Percentiles rank a stretch among this genome's conserved stretches.
Evolutionary conservation across 2,797 vertebrate genomes (phyloP).

Genomic region (Aplochiton taeniatus): DNA sequence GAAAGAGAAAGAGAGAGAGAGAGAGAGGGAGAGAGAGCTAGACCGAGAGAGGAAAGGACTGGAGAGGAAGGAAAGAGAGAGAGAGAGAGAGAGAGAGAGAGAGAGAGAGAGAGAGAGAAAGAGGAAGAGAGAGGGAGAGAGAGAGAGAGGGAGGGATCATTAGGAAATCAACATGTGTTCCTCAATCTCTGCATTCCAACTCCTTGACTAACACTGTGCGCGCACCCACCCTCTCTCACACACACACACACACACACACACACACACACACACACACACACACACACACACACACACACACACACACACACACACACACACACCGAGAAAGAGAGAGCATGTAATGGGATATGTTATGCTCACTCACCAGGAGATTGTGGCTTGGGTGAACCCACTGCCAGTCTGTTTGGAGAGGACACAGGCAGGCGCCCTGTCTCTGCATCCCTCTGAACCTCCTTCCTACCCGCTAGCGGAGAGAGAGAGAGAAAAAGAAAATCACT

Average conservation of each 20-base stretch:
- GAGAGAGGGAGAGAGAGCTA: conserved; percentile 7
- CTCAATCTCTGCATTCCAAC: no score
- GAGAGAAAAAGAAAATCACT: no score
- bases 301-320: conserved; percentile 17
- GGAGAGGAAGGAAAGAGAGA: neutral
- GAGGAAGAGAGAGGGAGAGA: neutral
- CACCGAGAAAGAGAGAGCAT: neutral
- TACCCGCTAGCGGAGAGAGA: conserved; percentile 72
- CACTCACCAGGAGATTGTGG: conserved; percentile 88
- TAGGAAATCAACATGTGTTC: no score
- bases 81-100: conserved; percentile 30
- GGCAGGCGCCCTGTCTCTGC: conserved; percentile 67
- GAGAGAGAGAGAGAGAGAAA: neutral
- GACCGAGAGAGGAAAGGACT: neutral
- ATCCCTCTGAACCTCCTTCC: conserved; percentile 85
- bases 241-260: conserved; percentile 19
- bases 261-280: conserved; percentile 23
- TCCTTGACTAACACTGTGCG: neutral
- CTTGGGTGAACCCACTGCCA: conserved; percentile 79
- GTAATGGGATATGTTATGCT: neutral
- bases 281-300: conserved; percentile 7
- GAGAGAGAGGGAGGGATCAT: neutral
- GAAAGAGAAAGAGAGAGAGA: conserved; percentile 6
- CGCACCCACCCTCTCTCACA: conserved; percentile 17
- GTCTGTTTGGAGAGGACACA: conserved; percentile 85